These are phyloP conservation scores for Tragelaphus buxtoni DNA, from an alignment of 2,113 vertebrate species.

Conservation along the genomic window DNA sequence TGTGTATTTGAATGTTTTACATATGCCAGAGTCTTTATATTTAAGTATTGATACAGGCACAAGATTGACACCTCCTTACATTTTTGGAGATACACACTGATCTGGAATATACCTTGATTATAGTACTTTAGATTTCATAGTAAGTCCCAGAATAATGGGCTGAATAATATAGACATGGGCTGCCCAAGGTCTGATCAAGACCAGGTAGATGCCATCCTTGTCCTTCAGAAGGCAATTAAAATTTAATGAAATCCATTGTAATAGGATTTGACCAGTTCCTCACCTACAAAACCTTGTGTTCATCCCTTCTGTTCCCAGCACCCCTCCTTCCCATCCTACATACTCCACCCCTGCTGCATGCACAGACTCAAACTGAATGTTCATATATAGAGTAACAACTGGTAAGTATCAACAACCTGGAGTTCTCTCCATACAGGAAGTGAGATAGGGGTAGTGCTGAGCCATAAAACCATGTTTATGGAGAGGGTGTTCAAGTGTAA, in stretches of 20 bases:
- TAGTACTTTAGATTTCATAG: not conserved
- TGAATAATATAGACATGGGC: not conserved
- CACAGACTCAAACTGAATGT: not conserved
- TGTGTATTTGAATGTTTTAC: not conserved
- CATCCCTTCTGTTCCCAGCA: not conserved
- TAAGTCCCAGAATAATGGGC: not conserved
- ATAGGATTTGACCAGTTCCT: not conserved
- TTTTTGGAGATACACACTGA: not conserved
- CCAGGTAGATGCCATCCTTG: not conserved
- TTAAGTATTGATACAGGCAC: not conserved
- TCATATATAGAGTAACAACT: not conserved
- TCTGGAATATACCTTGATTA: not conserved
- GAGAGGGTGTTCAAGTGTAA: not conserved
- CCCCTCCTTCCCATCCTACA: too few relatives aligned
- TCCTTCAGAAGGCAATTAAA: not conserved
- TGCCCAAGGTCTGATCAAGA: not conserved
- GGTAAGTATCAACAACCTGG: not conserved
- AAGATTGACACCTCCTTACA: not conserved
- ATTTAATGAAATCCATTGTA: not conserved
- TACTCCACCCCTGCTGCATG: not conserved
- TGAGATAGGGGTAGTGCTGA: not conserved
- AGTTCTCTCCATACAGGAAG: not conserved
- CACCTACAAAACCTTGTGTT: not conserved
- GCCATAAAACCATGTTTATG: not conserved
- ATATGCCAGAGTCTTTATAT: not conserved